These are phyloP conservation scores for Battus philenor DNA, from an alignment of 1,140 invertebrate species.

Conservation along the genomic window DNA sequence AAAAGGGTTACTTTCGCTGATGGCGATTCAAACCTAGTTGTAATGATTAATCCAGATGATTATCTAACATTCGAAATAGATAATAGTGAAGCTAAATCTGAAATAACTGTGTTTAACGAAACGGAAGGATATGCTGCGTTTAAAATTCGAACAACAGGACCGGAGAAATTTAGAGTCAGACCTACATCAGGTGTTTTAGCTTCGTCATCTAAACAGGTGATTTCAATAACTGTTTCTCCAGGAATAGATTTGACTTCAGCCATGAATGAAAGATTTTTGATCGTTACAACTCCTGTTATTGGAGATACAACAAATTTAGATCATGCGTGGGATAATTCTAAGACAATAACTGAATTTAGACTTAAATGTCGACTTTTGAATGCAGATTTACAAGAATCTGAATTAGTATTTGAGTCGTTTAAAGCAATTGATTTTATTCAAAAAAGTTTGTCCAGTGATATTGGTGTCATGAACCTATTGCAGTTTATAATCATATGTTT, in stretches of 20 bases:
- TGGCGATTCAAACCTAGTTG: conserved; percentile 10
- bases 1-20: conserved; percentile 18
- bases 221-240: conserved; percentile 28
- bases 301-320: conserved; percentile 14
- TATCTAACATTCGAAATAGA: conserved; percentile 25
- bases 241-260: conserved; percentile 28
- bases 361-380: too few relatives aligned
- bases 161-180: conserved; percentile 33
- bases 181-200: conserved; percentile 26
- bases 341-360: not conserved
- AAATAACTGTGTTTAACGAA: conserved; percentile 34
- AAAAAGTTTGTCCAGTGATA: too few relatives aligned
- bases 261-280: conserved; percentile 35
- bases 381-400: too few relatives aligned
- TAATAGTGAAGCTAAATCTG: conserved; percentile 23
- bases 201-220: conserved; percentile 20
- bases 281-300: conserved; percentile 27
- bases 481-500: too few relatives aligned
- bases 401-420: too few relatives aligned
- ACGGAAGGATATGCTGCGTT: conserved; percentile 30
- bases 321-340: not conserved
- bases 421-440: too few relatives aligned
- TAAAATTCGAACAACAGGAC: conserved; percentile 38
- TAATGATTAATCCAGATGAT: conserved; percentile 1
- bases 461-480: too few relatives aligned